A percentile compares a stretch with the other conserved stretches of the same genome.
phyloP scores from a whole-genome alignment of 1,140 invertebrate species.

The Propsilocerus akamusi region DNA sequence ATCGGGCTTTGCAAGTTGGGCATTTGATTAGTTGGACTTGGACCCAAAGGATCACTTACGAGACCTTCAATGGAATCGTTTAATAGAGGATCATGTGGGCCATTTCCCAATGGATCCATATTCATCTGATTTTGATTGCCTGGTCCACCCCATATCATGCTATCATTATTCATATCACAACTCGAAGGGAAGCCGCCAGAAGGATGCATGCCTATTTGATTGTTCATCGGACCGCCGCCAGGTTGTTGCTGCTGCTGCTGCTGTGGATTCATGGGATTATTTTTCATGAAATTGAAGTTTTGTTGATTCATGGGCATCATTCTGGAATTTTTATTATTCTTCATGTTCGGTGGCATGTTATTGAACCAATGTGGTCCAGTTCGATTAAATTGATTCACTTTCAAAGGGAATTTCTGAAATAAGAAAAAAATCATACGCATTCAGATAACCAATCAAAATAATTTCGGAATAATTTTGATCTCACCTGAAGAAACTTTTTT shows the following conservation, averaged over 20 bases:
- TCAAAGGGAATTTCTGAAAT: constrained; percentile 69
- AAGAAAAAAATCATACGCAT: constrained; percentile 11
- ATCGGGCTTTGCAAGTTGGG: not conserved
- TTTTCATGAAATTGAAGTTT: not conserved
- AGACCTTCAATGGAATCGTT: not conserved
- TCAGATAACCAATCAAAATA: not conserved
- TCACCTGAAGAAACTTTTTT: constrained; percentile 84
- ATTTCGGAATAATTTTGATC: constrained; percentile 7
- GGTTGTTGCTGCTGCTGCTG: not conserved
- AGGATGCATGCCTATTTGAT: not conserved
- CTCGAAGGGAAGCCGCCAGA: not conserved
- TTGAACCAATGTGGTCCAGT: constrained; percentile 66
- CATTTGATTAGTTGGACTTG: not conserved
- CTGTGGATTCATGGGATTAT: not conserved
- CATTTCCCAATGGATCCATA: not conserved
- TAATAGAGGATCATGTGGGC: not conserved
- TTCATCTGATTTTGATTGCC: not conserved
- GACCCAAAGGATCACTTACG: not conserved
- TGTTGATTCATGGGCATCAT: not conserved
- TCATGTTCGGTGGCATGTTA: constrained; percentile 21
- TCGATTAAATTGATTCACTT: constrained; percentile 69
- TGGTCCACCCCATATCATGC: not conserved
- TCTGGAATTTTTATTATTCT: not conserved
- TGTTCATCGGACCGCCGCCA: not conserved
- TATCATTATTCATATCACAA: constrained; percentile 2